phyloP scores from a whole-genome alignment of 2,888 invertebrate genomes.

The Scrobipalpa atriplicella region DNA sequence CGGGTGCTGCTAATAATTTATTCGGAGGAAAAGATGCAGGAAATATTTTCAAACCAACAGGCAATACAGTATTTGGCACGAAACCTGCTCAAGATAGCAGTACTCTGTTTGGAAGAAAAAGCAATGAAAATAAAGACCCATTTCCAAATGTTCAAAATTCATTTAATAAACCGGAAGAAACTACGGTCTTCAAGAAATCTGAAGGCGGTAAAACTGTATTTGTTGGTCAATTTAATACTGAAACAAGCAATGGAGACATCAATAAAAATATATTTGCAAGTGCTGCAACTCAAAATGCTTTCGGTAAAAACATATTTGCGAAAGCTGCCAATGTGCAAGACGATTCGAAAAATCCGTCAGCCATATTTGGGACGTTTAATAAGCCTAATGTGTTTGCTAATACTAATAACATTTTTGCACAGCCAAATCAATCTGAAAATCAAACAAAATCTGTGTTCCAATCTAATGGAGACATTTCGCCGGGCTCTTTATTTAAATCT shows the following conservation, averaged over 20 bases:
- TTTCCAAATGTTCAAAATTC: conserved; percentile 41
- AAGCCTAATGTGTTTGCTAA: conserved; percentile 42
- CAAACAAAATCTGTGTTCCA: conserved; percentile 44
- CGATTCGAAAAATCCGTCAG: conserved; percentile 44
- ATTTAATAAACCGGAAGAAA: conserved; percentile 38
- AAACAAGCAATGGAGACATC: conserved; percentile 31
- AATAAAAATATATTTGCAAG: conserved; percentile 37
- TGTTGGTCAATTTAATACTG: conserved; percentile 31
- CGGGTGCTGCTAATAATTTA: conserved; percentile 41
- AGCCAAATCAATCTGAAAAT: conserved; percentile 36
- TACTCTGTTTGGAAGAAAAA: conserved; percentile 24
- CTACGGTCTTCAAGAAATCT: conserved; percentile 35
- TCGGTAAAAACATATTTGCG: conserved; percentile 53
- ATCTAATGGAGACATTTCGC: conserved; percentile 58
- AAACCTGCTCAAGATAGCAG: conserved; percentile 5
- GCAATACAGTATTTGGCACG: conserved; percentile 16
- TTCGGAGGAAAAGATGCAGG: conserved; percentile 44
- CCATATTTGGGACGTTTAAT: conserved; percentile 57
- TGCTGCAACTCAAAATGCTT: conserved; percentile 16
- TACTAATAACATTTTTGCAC: conserved; percentile 46
- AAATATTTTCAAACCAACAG: conserved; percentile 38
- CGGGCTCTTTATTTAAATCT: conserved; percentile 69
- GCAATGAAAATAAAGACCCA: conserved; percentile 41
- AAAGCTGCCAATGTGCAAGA: conserved; percentile 41
- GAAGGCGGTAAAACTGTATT: conserved; percentile 41